phyloP scores from a whole-genome alignment of 2,113 vertebrate genomes.

The Gracilinanus agilis region DNA sequence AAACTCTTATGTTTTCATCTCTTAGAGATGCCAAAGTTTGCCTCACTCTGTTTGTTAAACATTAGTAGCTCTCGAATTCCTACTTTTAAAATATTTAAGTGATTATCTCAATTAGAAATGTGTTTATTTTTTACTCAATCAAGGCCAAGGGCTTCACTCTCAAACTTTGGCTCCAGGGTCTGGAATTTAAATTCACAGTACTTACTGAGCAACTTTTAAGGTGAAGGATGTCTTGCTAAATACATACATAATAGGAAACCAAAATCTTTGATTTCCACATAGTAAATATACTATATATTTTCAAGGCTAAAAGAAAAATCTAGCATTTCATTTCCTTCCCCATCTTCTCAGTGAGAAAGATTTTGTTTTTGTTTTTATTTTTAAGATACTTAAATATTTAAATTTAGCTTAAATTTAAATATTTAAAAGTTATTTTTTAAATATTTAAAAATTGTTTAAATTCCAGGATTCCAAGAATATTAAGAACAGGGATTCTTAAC shows the following conservation, averaged over 20 bases:
- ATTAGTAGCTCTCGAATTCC: slow-evolving; percentile 27
- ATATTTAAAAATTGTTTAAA: too few relatives aligned
- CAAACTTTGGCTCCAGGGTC: slow-evolving; percentile 28
- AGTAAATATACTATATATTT: slow-evolving; percentile 43
- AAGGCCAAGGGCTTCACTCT: slow-evolving; percentile 30
- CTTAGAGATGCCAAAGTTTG: not conserved
- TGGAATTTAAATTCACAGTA: too few relatives aligned
- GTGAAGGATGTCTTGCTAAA: not conserved
- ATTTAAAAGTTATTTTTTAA: too few relatives aligned
- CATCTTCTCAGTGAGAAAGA: not conserved
- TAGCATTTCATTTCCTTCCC: not conserved
- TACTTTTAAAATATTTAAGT: not conserved
- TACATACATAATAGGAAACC: not conserved
- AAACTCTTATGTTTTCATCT: not conserved
- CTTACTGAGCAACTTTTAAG: slow-evolving; percentile 41
- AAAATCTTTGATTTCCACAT: slow-evolving; percentile 10
- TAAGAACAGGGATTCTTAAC: not conserved
- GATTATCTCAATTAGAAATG: not conserved
- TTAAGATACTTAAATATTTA: too few relatives aligned
- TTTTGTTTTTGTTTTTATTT: not conserved
- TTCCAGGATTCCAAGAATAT: not conserved
- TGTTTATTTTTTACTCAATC: slow-evolving; percentile 55
- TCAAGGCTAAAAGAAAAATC: slow-evolving; percentile 42
- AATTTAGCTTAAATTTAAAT: too few relatives aligned
- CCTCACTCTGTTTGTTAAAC: not conserved